A percentile compares a stretch with the other conserved stretches of the same genome.
Conservation (phyloP, 2,113 vertebrate genomes). For the Xiphorhynchus elegans region DNA sequence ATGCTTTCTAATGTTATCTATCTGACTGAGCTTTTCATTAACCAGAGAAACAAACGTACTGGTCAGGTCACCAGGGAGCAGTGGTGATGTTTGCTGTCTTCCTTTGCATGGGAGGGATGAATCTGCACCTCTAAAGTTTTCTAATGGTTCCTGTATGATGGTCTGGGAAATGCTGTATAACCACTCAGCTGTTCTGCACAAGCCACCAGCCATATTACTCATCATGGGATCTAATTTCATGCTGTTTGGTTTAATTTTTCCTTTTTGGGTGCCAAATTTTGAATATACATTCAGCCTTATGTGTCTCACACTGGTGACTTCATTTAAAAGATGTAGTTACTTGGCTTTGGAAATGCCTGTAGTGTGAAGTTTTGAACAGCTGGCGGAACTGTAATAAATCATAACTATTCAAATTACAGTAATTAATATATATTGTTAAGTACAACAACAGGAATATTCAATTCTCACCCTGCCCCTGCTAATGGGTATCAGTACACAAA, state of each 20-base stretch:
- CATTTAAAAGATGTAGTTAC: not conserved
- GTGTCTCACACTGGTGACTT: not conserved
- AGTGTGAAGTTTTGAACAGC: not conserved
- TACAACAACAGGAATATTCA: not conserved
- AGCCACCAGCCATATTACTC: not conserved
- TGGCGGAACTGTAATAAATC: not conserved
- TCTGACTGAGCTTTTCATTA: constrained; percentile 68
- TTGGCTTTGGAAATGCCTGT: not conserved
- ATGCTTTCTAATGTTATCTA: constrained; percentile 55
- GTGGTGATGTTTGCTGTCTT: not conserved
- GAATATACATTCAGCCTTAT: not conserved
- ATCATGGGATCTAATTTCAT: not conserved
- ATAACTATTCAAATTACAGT: not conserved
- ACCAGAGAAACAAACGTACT: constrained; percentile 31
- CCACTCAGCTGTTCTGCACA: not conserved
- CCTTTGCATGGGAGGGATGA: not conserved
- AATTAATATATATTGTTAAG: not conserved
- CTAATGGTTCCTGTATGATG: not conserved
- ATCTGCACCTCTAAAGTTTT: not conserved
- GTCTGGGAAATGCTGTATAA: not conserved
- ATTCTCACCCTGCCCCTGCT: not conserved
- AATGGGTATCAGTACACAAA: not conserved
- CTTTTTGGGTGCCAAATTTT: constrained; percentile 5
- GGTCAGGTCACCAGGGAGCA: constrained; percentile 11
- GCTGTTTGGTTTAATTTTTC: not conserved